Conservation (phyloP, 2,797 vertebrate genomes). For the Anguilla megastoma region DNA sequence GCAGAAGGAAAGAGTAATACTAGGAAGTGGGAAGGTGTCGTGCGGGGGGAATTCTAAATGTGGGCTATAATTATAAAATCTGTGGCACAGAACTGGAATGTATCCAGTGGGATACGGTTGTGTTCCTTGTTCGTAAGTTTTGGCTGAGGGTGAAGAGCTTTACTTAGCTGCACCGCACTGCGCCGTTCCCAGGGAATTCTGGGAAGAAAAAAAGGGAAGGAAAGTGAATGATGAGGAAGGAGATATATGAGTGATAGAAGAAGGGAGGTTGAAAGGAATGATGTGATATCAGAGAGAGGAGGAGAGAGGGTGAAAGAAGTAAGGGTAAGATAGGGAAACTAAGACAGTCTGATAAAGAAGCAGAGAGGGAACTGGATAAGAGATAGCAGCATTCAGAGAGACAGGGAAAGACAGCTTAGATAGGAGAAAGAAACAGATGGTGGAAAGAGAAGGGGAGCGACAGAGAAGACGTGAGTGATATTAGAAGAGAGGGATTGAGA, state of each 20-base stretch:
- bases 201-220: neutral
- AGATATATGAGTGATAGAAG: neutral
- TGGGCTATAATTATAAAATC: conserved; percentile 43
- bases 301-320: neutral
- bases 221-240: neutral
- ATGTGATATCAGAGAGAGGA: conserved; percentile 22
- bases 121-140: neutral
- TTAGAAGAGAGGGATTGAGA: neutral
- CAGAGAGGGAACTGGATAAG: neutral
- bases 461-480: neutral
- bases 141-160: neutral
- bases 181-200: neutral
- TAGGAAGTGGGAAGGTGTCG: conserved; percentile 20
- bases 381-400: neutral
- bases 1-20: neutral
- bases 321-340: neutral
- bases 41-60: conserved; percentile 36
- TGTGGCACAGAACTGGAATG: conserved; percentile 46
- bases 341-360: neutral
- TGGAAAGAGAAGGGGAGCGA: neutral
- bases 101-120: conserved; percentile 39
- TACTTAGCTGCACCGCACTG: neutral
- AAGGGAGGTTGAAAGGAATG: conserved; percentile 18
- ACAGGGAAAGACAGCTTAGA: neutral
- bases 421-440: neutral